Conservation (phyloP, 2,888 invertebrate species). For the Rhogogaster chlorosoma region DNA sequence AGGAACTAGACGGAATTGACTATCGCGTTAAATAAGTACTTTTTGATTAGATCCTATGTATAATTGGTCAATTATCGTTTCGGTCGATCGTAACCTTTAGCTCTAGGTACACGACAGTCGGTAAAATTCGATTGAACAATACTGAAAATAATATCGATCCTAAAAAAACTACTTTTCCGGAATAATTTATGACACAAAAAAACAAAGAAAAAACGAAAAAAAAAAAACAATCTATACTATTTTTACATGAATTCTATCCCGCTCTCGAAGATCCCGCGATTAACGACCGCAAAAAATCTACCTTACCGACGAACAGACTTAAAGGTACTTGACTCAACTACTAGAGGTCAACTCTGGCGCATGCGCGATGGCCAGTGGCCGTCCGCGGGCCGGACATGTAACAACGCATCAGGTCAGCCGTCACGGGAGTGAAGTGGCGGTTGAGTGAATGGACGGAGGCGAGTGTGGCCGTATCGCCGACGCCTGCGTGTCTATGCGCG, state of each 20-base stretch:
- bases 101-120: not conserved
- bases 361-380: constrained; percentile 59
- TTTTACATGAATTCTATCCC: not conserved
- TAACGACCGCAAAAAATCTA: not conserved
- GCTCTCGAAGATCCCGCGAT: constrained; percentile 19
- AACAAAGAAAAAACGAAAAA: not conserved
- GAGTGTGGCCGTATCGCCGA: constrained; percentile 74
- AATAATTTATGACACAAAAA: not conserved
- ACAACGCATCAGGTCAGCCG: constrained; percentile 51
- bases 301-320: not conserved
- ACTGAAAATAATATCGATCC: not conserved
- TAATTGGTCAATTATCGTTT: not conserved
- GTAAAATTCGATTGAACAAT: not conserved
- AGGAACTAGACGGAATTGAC: not conserved
- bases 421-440: constrained; percentile 54
- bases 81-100: not conserved
- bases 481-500: constrained; percentile 89
- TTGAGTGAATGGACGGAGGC: constrained; percentile 74
- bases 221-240: not conserved
- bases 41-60: not conserved
- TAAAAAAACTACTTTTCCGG: not conserved
- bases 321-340: not conserved
- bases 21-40: not conserved
- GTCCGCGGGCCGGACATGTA: constrained; percentile 45
- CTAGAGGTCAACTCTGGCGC: constrained; percentile 30